Conservation (phyloP, 2,113 vertebrate genomes). For the Austrofundulus limnaeus region DNA sequence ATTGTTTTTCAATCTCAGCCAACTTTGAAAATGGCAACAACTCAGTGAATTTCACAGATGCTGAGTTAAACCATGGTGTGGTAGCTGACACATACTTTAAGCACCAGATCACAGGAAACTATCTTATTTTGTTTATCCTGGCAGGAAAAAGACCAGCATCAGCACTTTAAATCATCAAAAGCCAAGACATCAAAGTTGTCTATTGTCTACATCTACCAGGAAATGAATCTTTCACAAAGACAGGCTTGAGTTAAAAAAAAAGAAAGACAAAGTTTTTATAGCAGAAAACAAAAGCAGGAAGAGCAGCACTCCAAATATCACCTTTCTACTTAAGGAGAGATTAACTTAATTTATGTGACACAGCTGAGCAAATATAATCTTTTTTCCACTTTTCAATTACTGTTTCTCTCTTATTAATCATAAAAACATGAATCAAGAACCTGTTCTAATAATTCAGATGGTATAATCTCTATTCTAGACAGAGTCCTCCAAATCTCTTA, state of each 20-base stretch:
- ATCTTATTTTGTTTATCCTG: too few relatives aligned
- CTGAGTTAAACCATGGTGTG: too few relatives aligned
- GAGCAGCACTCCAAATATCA: background rate
- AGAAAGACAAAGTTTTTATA: background rate
- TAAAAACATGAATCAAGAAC: too few relatives aligned
- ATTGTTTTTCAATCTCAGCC: too few relatives aligned
- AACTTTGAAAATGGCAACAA: too few relatives aligned
- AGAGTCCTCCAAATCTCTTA: constrained; percentile 65
- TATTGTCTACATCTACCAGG: constrained; percentile 5
- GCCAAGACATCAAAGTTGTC: background rate
- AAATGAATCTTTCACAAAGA: constrained; percentile 8
- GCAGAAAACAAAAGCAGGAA: constrained; percentile 33
- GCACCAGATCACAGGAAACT: too few relatives aligned
- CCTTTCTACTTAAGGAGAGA: background rate
- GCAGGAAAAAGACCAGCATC: background rate
- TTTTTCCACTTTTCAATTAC: background rate
- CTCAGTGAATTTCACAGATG: too few relatives aligned
- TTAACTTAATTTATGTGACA: too few relatives aligned
- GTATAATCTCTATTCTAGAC: constrained; percentile 39
- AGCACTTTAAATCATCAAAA: background rate
- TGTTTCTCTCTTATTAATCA: too few relatives aligned
- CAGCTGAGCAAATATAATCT: background rate
- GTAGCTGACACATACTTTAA: too few relatives aligned
- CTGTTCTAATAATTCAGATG: background rate
- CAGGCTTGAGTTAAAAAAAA: background rate